phyloP scores from a whole-genome alignment of 2,797 vertebrate species.

The Gobionotothen gibberifrons region DNA sequence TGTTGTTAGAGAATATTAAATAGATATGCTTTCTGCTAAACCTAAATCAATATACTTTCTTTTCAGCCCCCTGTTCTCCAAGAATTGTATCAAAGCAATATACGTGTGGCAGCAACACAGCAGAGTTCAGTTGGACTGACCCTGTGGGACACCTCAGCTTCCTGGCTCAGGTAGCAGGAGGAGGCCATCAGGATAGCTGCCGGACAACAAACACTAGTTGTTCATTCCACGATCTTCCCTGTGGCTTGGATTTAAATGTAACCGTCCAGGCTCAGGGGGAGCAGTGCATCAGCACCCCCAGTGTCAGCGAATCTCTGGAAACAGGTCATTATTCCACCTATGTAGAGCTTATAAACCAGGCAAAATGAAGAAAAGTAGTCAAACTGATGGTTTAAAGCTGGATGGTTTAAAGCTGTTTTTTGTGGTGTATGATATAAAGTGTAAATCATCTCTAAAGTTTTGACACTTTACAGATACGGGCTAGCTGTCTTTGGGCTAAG shows the following conservation, averaged over 20 bases:
- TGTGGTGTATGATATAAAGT: no score
- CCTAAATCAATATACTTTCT: background rate
- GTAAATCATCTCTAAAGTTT: no score
- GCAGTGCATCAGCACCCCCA: conserved; percentile 73
- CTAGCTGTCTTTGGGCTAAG: no score
- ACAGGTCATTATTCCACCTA: conserved; percentile 62
- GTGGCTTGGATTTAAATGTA: conserved; percentile 75
- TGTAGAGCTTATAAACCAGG: background rate
- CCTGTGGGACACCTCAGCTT: conserved; percentile 63
- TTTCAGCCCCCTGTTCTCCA: conserved; percentile 78
- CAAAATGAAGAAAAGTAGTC: background rate
- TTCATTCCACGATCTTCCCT: conserved; percentile 68
- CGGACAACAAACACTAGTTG: conserved; percentile 71
- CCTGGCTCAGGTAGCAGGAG: conserved; percentile 47
- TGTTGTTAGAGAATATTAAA: background rate
- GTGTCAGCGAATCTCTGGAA: conserved; percentile 55
- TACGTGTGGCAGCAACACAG: conserved; percentile 60
- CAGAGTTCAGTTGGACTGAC: conserved; percentile 66
- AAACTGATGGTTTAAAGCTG: no score
- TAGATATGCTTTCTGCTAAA: background rate
- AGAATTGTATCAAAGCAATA: conserved; percentile 49
- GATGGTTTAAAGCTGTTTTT: no score
- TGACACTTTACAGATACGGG: no score
- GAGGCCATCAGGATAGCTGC: conserved; percentile 59
- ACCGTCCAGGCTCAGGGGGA: conserved; percentile 69